These are phyloP conservation scores for Paelopatides confundens DNA, from an alignment of 53 echinoderm and acorn worm genomes.

Conservation along the genomic window DNA sequence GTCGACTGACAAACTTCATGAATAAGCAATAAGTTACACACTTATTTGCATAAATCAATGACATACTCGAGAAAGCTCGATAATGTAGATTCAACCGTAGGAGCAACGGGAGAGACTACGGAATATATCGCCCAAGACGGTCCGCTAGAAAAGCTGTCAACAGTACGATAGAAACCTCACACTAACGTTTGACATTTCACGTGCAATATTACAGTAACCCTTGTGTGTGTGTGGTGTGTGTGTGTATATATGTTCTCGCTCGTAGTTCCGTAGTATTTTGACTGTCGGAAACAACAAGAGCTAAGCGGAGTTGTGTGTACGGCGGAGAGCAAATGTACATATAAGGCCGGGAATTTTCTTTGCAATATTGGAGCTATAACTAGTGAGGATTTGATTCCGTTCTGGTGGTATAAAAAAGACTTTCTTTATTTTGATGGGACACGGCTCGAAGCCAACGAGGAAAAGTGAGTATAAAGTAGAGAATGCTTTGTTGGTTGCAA, in stretches of 20 bases:
- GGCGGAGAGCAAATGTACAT: constrained; percentile 13
- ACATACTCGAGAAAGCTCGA: background rate
- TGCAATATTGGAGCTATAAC: constrained; percentile 12
- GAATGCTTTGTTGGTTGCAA: background rate
- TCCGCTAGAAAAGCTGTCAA: constrained; percentile 40
- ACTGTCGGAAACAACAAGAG: too few relatives aligned
- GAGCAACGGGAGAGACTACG: background rate
- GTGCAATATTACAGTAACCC: constrained; percentile 4
- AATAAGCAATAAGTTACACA: constrained; percentile 41
- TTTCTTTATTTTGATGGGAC: constrained; percentile 32
- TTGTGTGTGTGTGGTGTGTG: too few relatives aligned
- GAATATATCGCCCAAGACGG: constrained; percentile 30
- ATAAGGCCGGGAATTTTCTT: constrained; percentile 37
- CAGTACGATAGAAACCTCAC: constrained; percentile 8
- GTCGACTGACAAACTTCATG: constrained; percentile 21
- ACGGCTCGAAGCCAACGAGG: constrained; percentile 8
- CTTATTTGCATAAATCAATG: constrained; percentile 42
- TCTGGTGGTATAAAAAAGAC: constrained; percentile 11
- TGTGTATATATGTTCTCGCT: background rate
- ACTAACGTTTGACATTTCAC: constrained; percentile 43
- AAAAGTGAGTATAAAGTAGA: background rate
- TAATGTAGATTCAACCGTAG: constrained; percentile 12
- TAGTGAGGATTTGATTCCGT: background rate
- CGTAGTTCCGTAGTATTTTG: background rate
- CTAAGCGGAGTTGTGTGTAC: background rate